phyloP scores from a whole-genome alignment of 2,888 invertebrate genomes.

The Furcula furcula region DNA sequence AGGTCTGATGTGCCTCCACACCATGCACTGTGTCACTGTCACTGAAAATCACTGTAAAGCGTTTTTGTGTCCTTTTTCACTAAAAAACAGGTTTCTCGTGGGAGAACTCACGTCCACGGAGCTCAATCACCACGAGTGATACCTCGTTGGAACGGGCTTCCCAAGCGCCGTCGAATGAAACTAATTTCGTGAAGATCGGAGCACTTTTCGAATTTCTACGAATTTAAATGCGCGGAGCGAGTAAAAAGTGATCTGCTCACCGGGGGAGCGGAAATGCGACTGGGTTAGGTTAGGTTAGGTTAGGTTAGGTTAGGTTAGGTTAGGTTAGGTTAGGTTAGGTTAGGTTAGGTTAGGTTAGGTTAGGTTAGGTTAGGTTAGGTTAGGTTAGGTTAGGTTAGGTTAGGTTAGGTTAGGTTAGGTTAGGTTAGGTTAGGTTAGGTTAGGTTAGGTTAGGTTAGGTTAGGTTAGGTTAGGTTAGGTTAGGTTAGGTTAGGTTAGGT shows the following conservation, averaged over 20 bases:
- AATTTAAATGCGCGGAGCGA: no score
- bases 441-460: conserved; percentile 31
- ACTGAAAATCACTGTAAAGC: conserved; percentile 12
- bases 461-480: conserved; percentile 27
- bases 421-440: conserved; percentile 29
- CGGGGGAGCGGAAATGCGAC: no score
- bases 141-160: no score
- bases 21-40: conserved; percentile 12
- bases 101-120: no score
- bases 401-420: conserved; percentile 28
- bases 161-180: conserved; percentile 13
- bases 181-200: conserved; percentile 14
- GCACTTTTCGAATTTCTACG: no score
- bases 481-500: conserved; percentile 21
- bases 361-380: conserved; percentile 22
- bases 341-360: conserved; percentile 22
- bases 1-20: no score
- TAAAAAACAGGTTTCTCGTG: no score
- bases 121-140: no score
- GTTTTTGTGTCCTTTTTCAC: conserved; percentile 15
- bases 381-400: conserved; percentile 21
- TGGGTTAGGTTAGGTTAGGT: conserved; percentile 21
- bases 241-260: no score
- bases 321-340: conserved; percentile 20
- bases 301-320: conserved; percentile 22